phyloP scores from a whole-genome alignment of 2,797 vertebrate genomes.

The Lophura swinhoii region DNA sequence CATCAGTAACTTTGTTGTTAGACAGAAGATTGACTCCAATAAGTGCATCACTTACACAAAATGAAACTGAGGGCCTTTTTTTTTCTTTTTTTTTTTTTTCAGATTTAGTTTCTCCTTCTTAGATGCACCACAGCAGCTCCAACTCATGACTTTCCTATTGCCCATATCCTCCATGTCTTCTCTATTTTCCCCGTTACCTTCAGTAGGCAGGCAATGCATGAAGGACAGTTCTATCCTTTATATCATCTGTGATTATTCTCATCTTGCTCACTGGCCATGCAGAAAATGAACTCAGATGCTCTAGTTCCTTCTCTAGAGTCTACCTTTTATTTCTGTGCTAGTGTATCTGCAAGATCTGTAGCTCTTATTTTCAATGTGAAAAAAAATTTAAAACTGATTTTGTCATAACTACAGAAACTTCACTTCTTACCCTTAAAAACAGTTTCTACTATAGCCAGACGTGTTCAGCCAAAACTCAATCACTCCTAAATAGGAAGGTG shows the following conservation, averaged over 20 bases:
- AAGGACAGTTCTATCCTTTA: not conserved
- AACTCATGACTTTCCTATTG: not conserved
- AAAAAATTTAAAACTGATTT: not conserved
- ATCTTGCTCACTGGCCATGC: not conserved
- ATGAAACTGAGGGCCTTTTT: not conserved
- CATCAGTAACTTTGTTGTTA: not conserved
- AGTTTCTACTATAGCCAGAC: not conserved
- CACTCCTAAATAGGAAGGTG: not conserved
- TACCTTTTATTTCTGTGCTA: not conserved
- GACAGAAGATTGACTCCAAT: not conserved
- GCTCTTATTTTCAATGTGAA: not conserved
- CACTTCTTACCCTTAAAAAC: not conserved
- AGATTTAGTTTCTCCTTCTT: not conserved
- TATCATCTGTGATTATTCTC: not conserved
- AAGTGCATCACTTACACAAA: not conserved
- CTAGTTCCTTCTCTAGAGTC: not conserved
- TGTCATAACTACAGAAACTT: not conserved
- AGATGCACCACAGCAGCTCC: not conserved
- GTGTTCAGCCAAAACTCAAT: conserved; percentile 6
- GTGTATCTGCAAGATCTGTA: not conserved
- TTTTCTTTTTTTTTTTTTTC: not conserved
- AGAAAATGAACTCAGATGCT: not conserved
- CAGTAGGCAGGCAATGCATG: not conserved
- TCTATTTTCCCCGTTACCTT: not conserved
- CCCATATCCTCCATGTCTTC: not conserved